These are phyloP conservation scores for Hemistola chrysoprasaria DNA, from an alignment of 2,888 invertebrate species.

Conservation along the genomic window DNA sequence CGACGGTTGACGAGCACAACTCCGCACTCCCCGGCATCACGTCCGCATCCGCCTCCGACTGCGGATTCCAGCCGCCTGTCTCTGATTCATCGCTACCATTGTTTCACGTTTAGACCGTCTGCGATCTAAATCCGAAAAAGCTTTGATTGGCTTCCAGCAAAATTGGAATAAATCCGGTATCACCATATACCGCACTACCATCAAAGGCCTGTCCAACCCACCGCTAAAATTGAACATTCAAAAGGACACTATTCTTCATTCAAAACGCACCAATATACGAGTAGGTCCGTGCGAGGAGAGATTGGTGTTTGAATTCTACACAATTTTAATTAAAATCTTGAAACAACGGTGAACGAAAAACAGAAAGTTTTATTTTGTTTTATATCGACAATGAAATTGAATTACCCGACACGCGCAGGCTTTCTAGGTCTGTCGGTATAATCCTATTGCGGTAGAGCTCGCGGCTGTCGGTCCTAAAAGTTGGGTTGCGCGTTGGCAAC, in stretches of 20 bases:
- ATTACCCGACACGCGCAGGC: constrained; percentile 59
- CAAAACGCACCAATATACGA: constrained; percentile 28
- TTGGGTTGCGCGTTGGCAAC: constrained; percentile 49
- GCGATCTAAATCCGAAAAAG: constrained; percentile 64
- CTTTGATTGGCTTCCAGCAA: constrained; percentile 63
- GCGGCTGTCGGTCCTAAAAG: constrained; percentile 62
- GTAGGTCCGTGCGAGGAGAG: constrained; percentile 3
- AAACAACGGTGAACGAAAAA: constrained; percentile 34
- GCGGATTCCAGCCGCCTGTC: no score
- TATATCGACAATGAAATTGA: constrained; percentile 63
- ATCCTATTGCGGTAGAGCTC: constrained; percentile 71
- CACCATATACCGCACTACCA: constrained; percentile 40
- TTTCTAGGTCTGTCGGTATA: constrained; percentile 61
- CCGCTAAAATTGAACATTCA: constrained; percentile 49
- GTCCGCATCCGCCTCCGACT: no score
- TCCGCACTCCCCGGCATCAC: constrained; percentile 5
- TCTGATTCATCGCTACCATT: constrained; percentile 49
- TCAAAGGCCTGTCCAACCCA: constrained; percentile 52
- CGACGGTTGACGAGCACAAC: constrained; percentile 9
- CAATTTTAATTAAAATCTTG: constrained; percentile 29
- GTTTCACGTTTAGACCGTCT: constrained; percentile 54
- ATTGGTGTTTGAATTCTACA: constrained; percentile 24
- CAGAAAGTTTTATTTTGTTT: constrained; percentile 41
- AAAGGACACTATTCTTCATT: constrained; percentile 33
- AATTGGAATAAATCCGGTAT: constrained; percentile 52